These are phyloP conservation scores for Girardia tigrina DNA, from an alignment of 2,888 invertebrate species.

Conservation along the genomic window DNA sequence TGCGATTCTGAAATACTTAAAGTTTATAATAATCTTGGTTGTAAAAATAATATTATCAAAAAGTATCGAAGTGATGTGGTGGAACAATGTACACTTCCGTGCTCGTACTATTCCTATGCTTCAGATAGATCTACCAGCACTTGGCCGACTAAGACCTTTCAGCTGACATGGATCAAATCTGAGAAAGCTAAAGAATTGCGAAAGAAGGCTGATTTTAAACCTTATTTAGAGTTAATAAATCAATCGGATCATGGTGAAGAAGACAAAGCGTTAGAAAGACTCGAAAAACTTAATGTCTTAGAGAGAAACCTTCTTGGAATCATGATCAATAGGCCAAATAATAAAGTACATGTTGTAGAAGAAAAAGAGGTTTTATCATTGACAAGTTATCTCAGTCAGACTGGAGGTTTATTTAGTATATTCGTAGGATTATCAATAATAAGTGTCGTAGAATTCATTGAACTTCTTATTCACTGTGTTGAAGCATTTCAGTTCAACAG, in stretches of 20 bases:
- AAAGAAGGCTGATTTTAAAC: not conserved
- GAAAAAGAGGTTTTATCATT: slow-evolving; percentile 36
- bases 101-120: slow-evolving; percentile 35
- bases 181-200: not conserved
- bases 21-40: slow-evolving; percentile 1
- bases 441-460: slow-evolving; percentile 36
- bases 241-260: not conserved
- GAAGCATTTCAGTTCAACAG: not conserved
- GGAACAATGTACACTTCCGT: slow-evolving; percentile 28
- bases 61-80: slow-evolving; percentile 36
- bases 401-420: slow-evolving; percentile 35
- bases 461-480: not conserved
- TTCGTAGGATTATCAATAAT: slow-evolving; percentile 36
- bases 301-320: slow-evolving; percentile 35
- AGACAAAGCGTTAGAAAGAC: slow-evolving; percentile 28
- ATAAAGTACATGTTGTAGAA: slow-evolving; percentile 36
- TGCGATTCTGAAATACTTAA: slow-evolving; percentile 25
- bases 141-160: slow-evolving; percentile 35
- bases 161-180: slow-evolving; percentile 31
- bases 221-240: not conserved
- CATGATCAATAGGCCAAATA: slow-evolving; percentile 36
- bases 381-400: slow-evolving; percentile 36
- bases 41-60: slow-evolving; percentile 31
- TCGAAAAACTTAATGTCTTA: slow-evolving; percentile 16
- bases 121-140: slow-evolving; percentile 33